Percentiles rank a stretch among this genome's conserved stretches.
Conservation (phyloP, 2,113 vertebrate genomes). For the Argyrosomus japonicus region DNA sequence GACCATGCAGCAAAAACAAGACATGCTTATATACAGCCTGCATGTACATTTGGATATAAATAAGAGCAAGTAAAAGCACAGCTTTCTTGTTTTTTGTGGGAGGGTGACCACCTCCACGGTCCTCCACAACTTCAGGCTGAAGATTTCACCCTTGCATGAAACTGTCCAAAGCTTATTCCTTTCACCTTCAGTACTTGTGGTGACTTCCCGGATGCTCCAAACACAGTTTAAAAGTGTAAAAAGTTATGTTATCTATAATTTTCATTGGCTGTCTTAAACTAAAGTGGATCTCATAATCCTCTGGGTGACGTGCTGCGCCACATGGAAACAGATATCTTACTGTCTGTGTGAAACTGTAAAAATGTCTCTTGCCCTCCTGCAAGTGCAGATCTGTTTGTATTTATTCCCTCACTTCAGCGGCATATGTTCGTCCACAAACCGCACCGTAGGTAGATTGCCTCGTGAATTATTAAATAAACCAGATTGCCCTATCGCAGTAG, state of each 20-base stretch:
- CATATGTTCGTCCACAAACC: constrained; percentile 42
- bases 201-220: background rate
- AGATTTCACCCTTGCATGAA: background rate
- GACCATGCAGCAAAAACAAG: too few relatives aligned
- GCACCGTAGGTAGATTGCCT: constrained; percentile 76
- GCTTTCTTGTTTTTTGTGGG: too few relatives aligned
- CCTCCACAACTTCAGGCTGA: too few relatives aligned
- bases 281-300: constrained; percentile 24
- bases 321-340: constrained; percentile 26
- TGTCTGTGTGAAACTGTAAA: constrained; percentile 11
- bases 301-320: background rate
- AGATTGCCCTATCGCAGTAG: constrained; percentile 69
- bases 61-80: too few relatives aligned
- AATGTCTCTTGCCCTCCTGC: constrained; percentile 18
- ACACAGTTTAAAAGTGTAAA: background rate
- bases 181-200: constrained; percentile 13
- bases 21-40: too few relatives aligned
- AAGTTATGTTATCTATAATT: constrained; percentile 3
- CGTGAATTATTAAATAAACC: constrained; percentile 83
- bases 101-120: too few relatives aligned
- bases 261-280: background rate
- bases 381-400: constrained; percentile 58
- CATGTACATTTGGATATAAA: too few relatives aligned
- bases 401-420: constrained; percentile 44
- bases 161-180: constrained; percentile 7